These are phyloP conservation scores for Brachionus asplanchnoidis DNA, from an alignment of 1,140 invertebrate species.

Conservation along the genomic window DNA sequence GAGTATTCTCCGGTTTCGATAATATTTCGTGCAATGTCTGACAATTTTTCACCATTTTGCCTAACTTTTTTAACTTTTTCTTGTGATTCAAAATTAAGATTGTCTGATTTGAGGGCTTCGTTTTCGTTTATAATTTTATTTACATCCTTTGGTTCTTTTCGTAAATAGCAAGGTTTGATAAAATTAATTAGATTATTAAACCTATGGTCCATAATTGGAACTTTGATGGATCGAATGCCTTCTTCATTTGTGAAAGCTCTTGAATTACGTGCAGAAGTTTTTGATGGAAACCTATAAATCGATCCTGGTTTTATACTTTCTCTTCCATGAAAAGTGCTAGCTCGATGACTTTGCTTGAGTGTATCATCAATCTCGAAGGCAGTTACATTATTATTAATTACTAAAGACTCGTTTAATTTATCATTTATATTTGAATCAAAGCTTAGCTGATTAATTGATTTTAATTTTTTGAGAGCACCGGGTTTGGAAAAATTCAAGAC, in stretches of 20 bases:
- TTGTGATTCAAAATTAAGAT: not conserved
- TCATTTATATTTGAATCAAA: not conserved
- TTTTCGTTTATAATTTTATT: slow-evolving; percentile 28
- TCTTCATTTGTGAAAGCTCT: not conserved
- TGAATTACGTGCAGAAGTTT: not conserved
- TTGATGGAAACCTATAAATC: not conserved
- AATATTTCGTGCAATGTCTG: not conserved
- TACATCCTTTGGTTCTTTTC: slow-evolving; percentile 1
- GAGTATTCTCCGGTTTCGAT: not conserved
- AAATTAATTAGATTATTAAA: slow-evolving; percentile 34
- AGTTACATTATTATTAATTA: not conserved
- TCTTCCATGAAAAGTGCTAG: not conserved
- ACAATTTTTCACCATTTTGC: not conserved
- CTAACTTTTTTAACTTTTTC: not conserved
- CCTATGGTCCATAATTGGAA: not conserved
- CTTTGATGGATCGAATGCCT: not conserved
- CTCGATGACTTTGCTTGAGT: not conserved
- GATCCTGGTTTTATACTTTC: not conserved
- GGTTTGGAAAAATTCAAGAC: not conserved
- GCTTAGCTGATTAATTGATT: not conserved
- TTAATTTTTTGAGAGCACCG: not conserved
- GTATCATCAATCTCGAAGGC: not conserved
- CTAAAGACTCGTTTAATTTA: not conserved
- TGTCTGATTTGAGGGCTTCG: slow-evolving; percentile 5
- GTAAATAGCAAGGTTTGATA: slow-evolving; percentile 6